Evolutionary conservation across 2,797 vertebrate genomes (phyloP), one percentile per base, ranked within the genome.

Genomic region (Synaphobranchus kaupii): DNA sequence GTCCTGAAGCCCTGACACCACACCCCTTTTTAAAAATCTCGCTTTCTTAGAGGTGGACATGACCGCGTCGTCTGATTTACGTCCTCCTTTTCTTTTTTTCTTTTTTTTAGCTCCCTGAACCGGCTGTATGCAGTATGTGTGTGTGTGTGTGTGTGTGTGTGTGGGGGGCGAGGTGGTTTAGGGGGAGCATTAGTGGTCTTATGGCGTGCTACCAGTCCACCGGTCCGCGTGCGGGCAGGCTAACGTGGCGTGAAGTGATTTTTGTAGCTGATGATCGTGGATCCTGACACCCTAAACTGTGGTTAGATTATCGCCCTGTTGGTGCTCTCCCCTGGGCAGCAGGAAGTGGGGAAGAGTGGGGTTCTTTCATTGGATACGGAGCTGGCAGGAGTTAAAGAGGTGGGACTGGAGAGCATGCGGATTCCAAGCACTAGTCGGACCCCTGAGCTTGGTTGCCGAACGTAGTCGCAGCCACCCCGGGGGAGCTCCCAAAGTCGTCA

Each of bases 141-240:
- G n/a, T n/a, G n/a, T n/a, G n/a, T n/a, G n/a, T n/a, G n/a, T n/a
- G n/a, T n/a, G n/a, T n/a, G n/a, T n/a, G n/a, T n/a, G n/a, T n/a
- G n/a, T n/a, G 31, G 2, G n/a, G 25, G 68, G 28, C 3, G 13
- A 39, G 5, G 6, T 4, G 34, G 28, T 12, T 73, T 73, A 34
- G 8, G 78, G 31, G 39, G 76, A 17, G 76, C 47, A 39, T 66
- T 48, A 76, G 56, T 86, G 85, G 76, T 86, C 66, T 82, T 25
- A 63, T 39, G 8, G 22, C 44, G 12, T 81, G 54, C 54, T 82
- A 50, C 20, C 76, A 39, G 12, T 82, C 68, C 54, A 15, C 48
- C 39, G 48, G 34, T 82, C 47, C 28, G 12, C 7, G 8, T 25
- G 34, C 22, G 80, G 34, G 6, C 48, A 7, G 4, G 44, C 8